Evolutionary conservation across 2,113 vertebrate genomes (phyloP).

Genomic region (Empidonax traillii): DNA sequence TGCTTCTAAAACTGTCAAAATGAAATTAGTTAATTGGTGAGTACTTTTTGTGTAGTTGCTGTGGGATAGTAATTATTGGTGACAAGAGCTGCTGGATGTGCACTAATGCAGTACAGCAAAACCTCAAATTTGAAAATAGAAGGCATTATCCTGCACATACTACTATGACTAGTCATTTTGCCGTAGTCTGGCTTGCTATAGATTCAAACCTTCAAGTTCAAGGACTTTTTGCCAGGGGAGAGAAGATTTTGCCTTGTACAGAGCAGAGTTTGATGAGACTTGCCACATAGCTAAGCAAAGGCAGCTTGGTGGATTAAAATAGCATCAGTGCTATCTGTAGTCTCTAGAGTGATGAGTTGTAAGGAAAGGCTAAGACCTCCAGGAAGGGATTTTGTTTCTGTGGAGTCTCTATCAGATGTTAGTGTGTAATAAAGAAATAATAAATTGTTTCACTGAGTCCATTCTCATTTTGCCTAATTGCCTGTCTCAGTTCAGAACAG

Average conservation of each 20-base stretch:
- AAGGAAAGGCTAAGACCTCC: slow-evolving; percentile 33
- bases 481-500: not conserved
- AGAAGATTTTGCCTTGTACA: not conserved
- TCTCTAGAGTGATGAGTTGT: slow-evolving; percentile 40
- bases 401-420: slow-evolving; percentile 7
- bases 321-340: slow-evolving; percentile 31
- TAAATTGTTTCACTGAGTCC: not conserved
- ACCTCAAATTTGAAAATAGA: not conserved
- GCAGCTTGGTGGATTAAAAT: slow-evolving; percentile 50
- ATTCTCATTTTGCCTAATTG: slow-evolving; percentile 23
- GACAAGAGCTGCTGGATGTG: slow-evolving; percentile 35
- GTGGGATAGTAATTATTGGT: slow-evolving; percentile 40
- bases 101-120: slow-evolving; percentile 3
- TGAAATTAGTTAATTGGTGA: slow-evolving; percentile 57
- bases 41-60: slow-evolving; percentile 35
- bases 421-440: slow-evolving; percentile 27
- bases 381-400: slow-evolving; percentile 43
- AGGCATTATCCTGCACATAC: not conserved
- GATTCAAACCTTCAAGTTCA: not conserved
- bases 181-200: not conserved
- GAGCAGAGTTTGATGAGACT: not conserved
- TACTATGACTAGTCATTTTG: not conserved
- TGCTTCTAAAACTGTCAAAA: slow-evolving; percentile 60
- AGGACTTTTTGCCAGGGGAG: not conserved
- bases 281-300: slow-evolving; percentile 1